These are phyloP conservation scores for Heliconius hermathena DNA, from an alignment of 1,140 invertebrate species.

Conservation along the genomic window DNA sequence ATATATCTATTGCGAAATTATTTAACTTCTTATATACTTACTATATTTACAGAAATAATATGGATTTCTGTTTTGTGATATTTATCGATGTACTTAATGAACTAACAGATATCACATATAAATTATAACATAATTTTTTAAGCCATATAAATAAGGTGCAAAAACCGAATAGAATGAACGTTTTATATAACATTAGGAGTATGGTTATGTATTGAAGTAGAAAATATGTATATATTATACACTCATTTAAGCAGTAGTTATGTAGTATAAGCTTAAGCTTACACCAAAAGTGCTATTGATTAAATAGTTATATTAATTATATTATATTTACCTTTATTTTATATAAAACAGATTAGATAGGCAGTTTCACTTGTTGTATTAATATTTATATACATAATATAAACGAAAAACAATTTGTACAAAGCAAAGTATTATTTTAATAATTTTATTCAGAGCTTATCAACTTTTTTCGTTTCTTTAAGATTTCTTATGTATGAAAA, in stretches of 20 bases:
- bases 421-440: not conserved
- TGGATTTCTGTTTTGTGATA: not conserved
- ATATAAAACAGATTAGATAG: not conserved
- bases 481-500: no score
- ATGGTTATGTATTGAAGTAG: not conserved
- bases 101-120: not conserved
- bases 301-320: not conserved
- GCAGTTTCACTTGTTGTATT: not conserved
- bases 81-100: constrained; percentile 1
- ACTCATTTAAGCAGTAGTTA: not conserved
- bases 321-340: not conserved
- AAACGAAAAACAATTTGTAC: not conserved
- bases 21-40: no score
- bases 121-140: not conserved
- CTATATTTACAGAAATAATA: not conserved
- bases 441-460: not conserved
- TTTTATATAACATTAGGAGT: not conserved
- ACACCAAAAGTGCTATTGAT: constrained; percentile 12
- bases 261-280: constrained; percentile 9
- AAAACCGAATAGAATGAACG: not conserved
- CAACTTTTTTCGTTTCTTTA: not conserved
- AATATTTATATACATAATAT: not conserved
- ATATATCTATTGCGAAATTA: not conserved
- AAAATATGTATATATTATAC: constrained; percentile 1
- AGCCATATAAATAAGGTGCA: not conserved